Evolutionary conservation across 1,140 invertebrate genomes (phyloP).

Genomic region (Zelostemma sp.): DNA sequence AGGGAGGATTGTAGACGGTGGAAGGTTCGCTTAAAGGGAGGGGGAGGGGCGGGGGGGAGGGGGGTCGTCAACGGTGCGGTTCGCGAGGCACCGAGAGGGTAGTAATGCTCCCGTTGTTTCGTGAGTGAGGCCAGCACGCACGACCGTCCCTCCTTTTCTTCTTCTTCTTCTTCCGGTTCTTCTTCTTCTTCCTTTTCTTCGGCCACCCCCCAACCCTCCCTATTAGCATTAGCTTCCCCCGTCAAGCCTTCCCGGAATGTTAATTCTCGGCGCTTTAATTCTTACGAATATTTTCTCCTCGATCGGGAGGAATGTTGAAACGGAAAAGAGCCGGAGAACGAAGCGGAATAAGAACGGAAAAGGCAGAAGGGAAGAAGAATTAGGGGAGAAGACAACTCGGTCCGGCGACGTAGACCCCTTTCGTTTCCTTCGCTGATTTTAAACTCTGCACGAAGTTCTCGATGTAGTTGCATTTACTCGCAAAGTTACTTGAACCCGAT

Average conservation of each 20-base stretch:
- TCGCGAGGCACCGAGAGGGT: conserved; percentile 42
- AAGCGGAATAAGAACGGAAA: conserved; percentile 22
- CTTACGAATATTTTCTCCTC: conserved; percentile 68
- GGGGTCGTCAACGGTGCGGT: conserved; percentile 37
- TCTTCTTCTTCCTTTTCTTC: conserved; percentile 4
- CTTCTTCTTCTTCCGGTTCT: conserved; percentile 24
- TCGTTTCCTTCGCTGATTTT: conserved; percentile 31
- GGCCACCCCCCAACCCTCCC: conserved; percentile 15
- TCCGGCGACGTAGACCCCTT: conserved; percentile 37
- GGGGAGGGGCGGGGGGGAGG: conserved; percentile 10
- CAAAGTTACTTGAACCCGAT: conserved; percentile 31
- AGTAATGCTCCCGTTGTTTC: conserved; percentile 67
- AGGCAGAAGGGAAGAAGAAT: conserved; percentile 31
- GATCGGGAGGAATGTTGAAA: conserved; percentile 32
- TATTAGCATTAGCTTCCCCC: too few relatives aligned
- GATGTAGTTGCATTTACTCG: conserved; percentile 38
- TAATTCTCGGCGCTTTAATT: conserved; percentile 70
- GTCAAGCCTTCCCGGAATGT: conserved; percentile 64
- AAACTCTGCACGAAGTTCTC: conserved; percentile 40
- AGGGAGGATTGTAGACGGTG: conserved; percentile 56
- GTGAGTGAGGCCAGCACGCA: conserved; percentile 62
- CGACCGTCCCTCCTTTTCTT: conserved; percentile 35
- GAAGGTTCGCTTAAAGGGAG: conserved; percentile 10
- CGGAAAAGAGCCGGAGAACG: conserved; percentile 20
- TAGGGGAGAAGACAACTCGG: conserved; percentile 35